phyloP scores from a whole-genome alignment of 2,797 vertebrate genomes.

The Chelon auratus region DNA sequence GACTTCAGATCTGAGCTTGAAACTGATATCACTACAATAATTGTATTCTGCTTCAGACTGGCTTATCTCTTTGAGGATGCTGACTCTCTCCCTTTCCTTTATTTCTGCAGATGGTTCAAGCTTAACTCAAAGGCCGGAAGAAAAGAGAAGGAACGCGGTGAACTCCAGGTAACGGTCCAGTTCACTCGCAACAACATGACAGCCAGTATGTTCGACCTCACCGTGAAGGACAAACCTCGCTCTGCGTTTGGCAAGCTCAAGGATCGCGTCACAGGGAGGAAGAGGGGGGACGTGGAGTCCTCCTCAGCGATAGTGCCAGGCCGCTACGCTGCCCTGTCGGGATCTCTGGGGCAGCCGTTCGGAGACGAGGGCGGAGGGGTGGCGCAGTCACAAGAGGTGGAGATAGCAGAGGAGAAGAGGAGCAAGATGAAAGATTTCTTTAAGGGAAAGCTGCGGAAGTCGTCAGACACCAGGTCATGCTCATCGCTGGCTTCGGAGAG shows the following conservation, averaged over 20 bases:
- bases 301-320: constrained; percentile 96
- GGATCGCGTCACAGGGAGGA: constrained; percentile 94
- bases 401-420: constrained; percentile 84
- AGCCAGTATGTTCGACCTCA: constrained; percentile 98
- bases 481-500: constrained; percentile 94
- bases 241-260: constrained; percentile 95
- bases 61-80: background rate
- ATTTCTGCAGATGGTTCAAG: constrained; percentile 91
- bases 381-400: constrained; percentile 71
- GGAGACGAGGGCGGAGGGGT: constrained; percentile 71
- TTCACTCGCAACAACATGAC: constrained; percentile 95
- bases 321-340: constrained; percentile 86
- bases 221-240: constrained; percentile 92
- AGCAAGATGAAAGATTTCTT: constrained; percentile 94
- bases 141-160: constrained; percentile 95
- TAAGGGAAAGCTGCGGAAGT: constrained; percentile 89
- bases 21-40: background rate
- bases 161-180: constrained; percentile 92
- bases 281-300: constrained; percentile 91
- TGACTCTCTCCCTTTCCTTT: constrained; percentile 17
- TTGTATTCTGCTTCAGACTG: background rate
- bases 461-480: constrained; percentile 91
- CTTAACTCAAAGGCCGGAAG: constrained; percentile 92
- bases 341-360: constrained; percentile 72
- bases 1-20: constrained; percentile 11